phyloP scores from a whole-genome alignment of 2,113 vertebrate species.

The Erythrolamprus reginae region DNA sequence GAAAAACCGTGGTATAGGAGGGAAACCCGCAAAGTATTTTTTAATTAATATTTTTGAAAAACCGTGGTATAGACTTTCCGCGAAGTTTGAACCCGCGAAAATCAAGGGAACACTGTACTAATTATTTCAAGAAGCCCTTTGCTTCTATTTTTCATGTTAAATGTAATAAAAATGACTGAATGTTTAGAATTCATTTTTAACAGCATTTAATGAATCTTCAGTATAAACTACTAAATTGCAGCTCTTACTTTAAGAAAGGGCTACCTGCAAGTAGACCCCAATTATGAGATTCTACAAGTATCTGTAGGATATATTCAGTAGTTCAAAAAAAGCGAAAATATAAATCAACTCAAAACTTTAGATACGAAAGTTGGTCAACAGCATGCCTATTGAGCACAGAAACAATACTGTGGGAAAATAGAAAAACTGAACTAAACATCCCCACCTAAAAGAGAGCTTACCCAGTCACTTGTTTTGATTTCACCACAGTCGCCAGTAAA shows the following conservation, averaged over 20 bases:
- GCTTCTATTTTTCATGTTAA: background rate
- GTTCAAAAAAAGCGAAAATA: background rate
- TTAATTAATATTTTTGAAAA: too few species aligned
- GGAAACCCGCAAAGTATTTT: too few species aligned
- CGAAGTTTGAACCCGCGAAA: too few species aligned
- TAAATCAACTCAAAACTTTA: background rate
- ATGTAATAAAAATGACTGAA: background rate
- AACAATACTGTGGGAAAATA: background rate
- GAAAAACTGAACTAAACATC: background rate
- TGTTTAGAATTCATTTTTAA: background rate
- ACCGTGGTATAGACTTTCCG: too few species aligned
- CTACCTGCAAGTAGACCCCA: background rate
- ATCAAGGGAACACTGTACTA: too few species aligned
- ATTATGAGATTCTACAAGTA: background rate
- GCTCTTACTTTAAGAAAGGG: background rate
- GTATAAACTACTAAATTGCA: background rate
- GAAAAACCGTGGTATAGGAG: too few species aligned
- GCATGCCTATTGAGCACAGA: background rate
- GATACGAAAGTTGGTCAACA: background rate
- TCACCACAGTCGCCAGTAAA: conserved; percentile 75
- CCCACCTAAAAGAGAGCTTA: conserved; percentile 51
- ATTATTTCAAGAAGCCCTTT: background rate
- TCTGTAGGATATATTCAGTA: background rate
- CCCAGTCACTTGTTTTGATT: conserved; percentile 74
- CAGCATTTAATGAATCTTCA: background rate